These are phyloP conservation scores for Pipra filicauda DNA, from an alignment of 2,113 vertebrate species.

Conservation along the genomic window DNA sequence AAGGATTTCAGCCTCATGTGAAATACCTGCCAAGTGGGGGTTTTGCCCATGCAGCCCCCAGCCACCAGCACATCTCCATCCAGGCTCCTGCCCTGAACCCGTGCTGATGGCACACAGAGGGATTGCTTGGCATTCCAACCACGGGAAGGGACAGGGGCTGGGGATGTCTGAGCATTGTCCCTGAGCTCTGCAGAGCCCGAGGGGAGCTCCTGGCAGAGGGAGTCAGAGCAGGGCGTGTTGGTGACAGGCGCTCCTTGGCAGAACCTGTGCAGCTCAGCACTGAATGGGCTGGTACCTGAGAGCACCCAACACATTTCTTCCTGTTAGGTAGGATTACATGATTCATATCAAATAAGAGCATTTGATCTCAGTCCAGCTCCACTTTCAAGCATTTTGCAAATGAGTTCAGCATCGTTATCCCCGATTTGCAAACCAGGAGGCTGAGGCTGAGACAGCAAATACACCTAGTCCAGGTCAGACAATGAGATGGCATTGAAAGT, in stretches of 20 bases:
- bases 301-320: not conserved
- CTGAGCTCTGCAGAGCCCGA: not conserved
- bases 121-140: not conserved
- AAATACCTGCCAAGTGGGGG: not conserved
- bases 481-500: not conserved
- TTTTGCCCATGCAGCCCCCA: not conserved
- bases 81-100: not conserved
- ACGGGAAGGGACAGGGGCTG: not conserved
- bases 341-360: not conserved
- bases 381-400: not conserved
- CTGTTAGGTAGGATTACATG: not conserved
- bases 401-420: not conserved
- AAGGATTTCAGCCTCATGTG: not conserved
- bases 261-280: not conserved
- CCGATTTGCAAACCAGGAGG: not conserved
- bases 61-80: not conserved
- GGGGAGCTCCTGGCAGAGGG: not conserved
- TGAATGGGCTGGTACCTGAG: not conserved
- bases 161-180: not conserved
- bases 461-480: not conserved
- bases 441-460: not conserved
- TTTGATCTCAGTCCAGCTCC: not conserved
- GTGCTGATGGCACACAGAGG: not conserved
- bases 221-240: rapidly evolving
- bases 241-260: not conserved